phyloP scores from a whole-genome alignment of 2,888 invertebrate species.

The Coenonympha arcania region DNA sequence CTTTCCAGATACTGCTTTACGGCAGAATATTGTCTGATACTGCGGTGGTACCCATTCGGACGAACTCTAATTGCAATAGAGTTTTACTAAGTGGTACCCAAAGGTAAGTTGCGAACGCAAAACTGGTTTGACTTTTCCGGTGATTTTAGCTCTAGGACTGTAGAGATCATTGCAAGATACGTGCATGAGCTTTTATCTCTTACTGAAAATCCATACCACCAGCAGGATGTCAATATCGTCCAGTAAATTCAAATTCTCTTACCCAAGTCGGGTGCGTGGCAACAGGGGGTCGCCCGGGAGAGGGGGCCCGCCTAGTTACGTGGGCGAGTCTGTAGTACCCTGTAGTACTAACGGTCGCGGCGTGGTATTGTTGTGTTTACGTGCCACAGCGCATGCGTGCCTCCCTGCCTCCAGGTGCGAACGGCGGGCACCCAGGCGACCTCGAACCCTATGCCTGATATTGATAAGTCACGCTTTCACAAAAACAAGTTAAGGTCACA shows the following conservation, averaged over 20 bases:
- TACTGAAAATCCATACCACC: background rate
- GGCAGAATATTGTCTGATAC: too few species aligned
- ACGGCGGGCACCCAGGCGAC: slow-evolving; percentile 34
- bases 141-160: too few species aligned
- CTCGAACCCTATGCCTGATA: slow-evolving; percentile 52
- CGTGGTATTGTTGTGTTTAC: slow-evolving; percentile 69
- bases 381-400: slow-evolving; percentile 61
- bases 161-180: too few species aligned
- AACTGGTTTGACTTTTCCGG: too few species aligned
- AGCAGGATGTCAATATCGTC: background rate
- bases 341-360: slow-evolving; percentile 61
- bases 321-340: slow-evolving; percentile 75
- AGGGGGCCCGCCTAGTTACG: slow-evolving; percentile 43
- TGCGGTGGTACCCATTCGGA: too few species aligned
- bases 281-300: slow-evolving; percentile 39
- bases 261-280: slow-evolving; percentile 42
- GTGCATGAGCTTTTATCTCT: too few species aligned
- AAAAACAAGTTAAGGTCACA: slow-evolving; percentile 23
- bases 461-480: slow-evolving; percentile 29
- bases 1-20: too few species aligned
- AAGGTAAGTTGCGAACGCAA: too few species aligned
- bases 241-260: slow-evolving; percentile 4
- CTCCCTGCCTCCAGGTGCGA: slow-evolving; percentile 25
- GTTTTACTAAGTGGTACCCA: too few species aligned
- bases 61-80: too few species aligned